These are phyloP conservation scores for Epizoanthus rinbou DNA, from an alignment of 92 coral and sea anemone genomes.

Conservation along the genomic window DNA sequence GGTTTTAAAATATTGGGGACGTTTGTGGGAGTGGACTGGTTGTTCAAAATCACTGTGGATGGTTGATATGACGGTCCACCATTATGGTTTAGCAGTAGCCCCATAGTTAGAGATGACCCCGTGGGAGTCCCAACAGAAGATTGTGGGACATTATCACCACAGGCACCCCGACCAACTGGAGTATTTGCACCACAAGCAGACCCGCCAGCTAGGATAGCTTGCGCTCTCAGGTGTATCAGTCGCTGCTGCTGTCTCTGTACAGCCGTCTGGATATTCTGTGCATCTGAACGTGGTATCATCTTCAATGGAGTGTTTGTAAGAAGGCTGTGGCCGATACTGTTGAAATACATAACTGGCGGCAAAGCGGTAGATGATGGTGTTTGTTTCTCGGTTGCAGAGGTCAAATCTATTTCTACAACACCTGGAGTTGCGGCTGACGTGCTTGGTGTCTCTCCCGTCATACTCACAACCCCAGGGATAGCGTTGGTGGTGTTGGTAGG, in stretches of 20 bases:
- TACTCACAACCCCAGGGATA: conserved; percentile 26
- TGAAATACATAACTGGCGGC: background rate
- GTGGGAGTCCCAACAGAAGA: background rate
- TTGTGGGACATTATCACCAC: background rate
- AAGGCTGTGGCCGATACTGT: background rate
- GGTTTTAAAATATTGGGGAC: background rate
- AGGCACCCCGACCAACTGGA: background rate
- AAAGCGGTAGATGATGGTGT: background rate
- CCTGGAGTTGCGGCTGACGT: background rate
- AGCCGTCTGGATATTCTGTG: background rate
- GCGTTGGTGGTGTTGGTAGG: conserved; percentile 32
- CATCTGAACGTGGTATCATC: background rate
- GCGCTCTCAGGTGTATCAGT: background rate
- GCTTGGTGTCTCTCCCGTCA: conserved; percentile 11
- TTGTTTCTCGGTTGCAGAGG: conserved; percentile 21
- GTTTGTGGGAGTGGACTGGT: background rate
- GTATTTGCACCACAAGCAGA: background rate
- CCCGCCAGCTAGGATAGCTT: background rate
- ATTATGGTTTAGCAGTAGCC: conserved; percentile 1
- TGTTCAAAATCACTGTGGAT: background rate
- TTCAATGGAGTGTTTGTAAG: background rate
- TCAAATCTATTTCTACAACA: conserved; percentile 28
- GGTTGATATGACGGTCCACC: background rate
- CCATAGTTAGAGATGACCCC: conserved; percentile 2
- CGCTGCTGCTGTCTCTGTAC: conserved; percentile 21